Base-by-base conservation (phyloP, 2,888 invertebrate genomes). In the Schrankia costaestrigalis region DNA sequence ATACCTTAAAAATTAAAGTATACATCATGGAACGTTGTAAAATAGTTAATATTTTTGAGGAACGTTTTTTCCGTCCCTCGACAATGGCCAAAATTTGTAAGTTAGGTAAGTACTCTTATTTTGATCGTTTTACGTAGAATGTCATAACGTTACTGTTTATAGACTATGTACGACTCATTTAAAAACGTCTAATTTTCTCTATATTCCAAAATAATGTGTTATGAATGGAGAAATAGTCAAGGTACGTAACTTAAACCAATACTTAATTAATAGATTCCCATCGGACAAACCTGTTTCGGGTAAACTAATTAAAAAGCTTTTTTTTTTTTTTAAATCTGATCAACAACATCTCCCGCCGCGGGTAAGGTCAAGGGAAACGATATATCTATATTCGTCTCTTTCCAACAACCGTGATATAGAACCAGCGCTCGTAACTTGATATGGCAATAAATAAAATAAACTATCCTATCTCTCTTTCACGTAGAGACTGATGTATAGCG, bases 361-460 rank as follows among this genome's bases (percentile, higher is more conserved):
- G n/a, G 48, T 51, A 58, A 58, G 61, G 62, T 60, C 63, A 66
- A 58, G 53, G 55, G 53, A 56, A 70, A 56, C 49, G 46, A 63
- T 54, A 57, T 47, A 58, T 57, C 62, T 68, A 69, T 65, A 56
- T 62, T 54, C 43, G 51, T 82, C 78, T 67, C 78, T 60, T 51
- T 80, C 71, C 43, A 66, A 64, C 76, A 42, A 37, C 47, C 44
- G 54, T 46, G 60, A 60, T 63, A 62, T 63, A 53, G 61, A 71
- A 57, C 69, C 58, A 56, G 58, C 61, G 61, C 49, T n/a, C 47
- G 78, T 59, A 76, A 78, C 78, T 73, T 76, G 75, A 85, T 85
- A 84, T 71, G 78, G 78, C 71, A 82, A 80, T 85, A 82, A 84
- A 83, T 82, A 76, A 79, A 80, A 78, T 73, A 76, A 67, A 62